Base-by-base conservation (phyloP, 2,888 invertebrate genomes). In the Nasonia oneida region DNA sequence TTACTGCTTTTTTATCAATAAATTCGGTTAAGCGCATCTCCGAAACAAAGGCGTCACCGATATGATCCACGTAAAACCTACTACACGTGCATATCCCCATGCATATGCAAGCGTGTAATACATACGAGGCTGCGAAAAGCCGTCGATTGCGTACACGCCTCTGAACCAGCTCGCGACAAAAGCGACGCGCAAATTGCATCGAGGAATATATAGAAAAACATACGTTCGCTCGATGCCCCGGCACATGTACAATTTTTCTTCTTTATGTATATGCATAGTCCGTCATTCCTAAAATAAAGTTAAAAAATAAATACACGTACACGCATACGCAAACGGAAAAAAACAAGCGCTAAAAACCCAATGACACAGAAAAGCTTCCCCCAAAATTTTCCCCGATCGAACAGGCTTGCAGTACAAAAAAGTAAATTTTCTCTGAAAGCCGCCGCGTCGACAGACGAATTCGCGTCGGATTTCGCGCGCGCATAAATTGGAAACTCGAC, bases 91-190 rank as follows among this genome's bases (percentile, higher is more conserved):
- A 23, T 67, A 67, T 67, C 29, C 67, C n/a, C 33, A n/a, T 67
- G n/a, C 67, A 67, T 29, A 67, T 67, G 29, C 67, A 67, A 23
- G 67, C 29, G 23, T 33, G 61, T 57, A 61, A 61, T 12, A 61
- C 29, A 18, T 18, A 15, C 53, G 12, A 12, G 15, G 6, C 6
- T 10, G 12, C 29, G 75, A 75, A 50, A 47, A 75, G 5, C 75
- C 47, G 10, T 39, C n/a, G 39, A 74, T 10, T 74, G 33, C 57
- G 23, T 39, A 37, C 12, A 37, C 23, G 23, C 15, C 53, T n/a
- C 53, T n/a, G 61, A 57, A 76, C 76, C 29, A 57, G 0, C 39
- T 77, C 61, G 77, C 77, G 61, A 77, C 77, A 77, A 75, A 50
- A n/a, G 29, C 12, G 2, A 5, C 5, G 18, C 10, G 23, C 39